phyloP scores from a whole-genome alignment of 2,888 invertebrate genomes.

The Orthosia gothica region DNA sequence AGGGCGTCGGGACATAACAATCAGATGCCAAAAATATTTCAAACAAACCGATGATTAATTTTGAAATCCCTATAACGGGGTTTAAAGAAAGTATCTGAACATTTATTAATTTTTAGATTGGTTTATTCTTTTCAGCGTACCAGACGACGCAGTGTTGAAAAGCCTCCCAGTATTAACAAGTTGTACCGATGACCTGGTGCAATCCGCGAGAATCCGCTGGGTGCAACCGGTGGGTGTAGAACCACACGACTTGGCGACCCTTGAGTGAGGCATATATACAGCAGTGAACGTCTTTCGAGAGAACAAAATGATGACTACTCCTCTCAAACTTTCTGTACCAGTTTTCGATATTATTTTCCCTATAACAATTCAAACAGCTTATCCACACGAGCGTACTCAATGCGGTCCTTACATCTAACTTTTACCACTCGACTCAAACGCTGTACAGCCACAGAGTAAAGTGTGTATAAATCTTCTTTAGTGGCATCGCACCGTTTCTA shows the following conservation, averaged over 20 bases:
- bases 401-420: conserved; percentile 63
- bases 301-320: background rate
- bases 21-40: conserved; percentile 1
- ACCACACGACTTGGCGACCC: too few species aligned
- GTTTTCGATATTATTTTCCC: background rate
- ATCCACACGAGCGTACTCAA: conserved; percentile 51
- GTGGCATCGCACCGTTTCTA: conserved; percentile 76
- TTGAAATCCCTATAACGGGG: background rate
- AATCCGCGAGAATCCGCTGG: background rate
- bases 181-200: background rate
- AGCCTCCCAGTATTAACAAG: background rate
- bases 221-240: too few species aligned
- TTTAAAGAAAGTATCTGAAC: background rate
- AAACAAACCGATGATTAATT: background rate
- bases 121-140: background rate
- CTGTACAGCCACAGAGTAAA: conserved; percentile 75
- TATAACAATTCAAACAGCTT: conserved; percentile 1
- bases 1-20: background rate
- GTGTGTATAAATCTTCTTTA: conserved; percentile 82
- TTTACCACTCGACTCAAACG: conserved; percentile 74
- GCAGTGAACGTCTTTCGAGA: too few species aligned
- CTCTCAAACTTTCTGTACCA: background rate
- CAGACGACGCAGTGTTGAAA: background rate
- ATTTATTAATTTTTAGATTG: background rate
- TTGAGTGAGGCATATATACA: too few species aligned